Evolutionary conservation across 37 sponge, comb jelly and placozoan genomes (phyloP).

Genomic region (Oscarella lobularis): DNA sequence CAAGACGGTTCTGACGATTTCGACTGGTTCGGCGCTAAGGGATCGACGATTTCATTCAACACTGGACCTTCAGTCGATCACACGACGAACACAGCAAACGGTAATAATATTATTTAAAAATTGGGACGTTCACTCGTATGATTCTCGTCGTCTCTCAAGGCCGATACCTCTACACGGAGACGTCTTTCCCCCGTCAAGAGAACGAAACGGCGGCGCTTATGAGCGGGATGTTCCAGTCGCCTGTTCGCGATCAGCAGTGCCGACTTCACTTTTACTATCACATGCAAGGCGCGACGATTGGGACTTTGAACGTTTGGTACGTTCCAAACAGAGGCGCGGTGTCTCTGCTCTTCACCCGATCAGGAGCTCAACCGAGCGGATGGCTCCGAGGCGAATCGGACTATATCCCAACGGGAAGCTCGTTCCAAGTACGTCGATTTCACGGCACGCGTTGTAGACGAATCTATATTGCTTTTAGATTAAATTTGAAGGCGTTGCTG

Average conservation of each 20-base stretch:
- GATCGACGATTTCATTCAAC: background rate
- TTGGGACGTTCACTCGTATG: too few relatives aligned
- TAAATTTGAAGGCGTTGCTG: too few relatives aligned
- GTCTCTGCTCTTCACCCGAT: too few relatives aligned
- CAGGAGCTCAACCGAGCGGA: too few relatives aligned
- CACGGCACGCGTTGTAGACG: too few relatives aligned
- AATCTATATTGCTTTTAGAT: too few relatives aligned
- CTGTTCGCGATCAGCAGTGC: background rate
- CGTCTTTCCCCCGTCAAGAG: background rate
- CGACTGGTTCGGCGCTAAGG: background rate
- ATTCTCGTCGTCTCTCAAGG: too few relatives aligned
- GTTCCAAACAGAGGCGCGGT: too few relatives aligned
- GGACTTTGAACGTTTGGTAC: background rate
- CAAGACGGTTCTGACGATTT: background rate
- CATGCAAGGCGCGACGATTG: background rate
- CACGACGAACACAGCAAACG: background rate
- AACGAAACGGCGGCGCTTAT: background rate
- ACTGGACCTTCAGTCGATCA: background rate
- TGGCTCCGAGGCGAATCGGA: too few relatives aligned
- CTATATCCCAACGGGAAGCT: too few relatives aligned
- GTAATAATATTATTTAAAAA: background rate
- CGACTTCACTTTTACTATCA: background rate
- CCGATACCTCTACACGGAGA: background rate
- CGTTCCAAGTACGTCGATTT: too few relatives aligned
- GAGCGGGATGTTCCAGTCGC: background rate